Evolutionary conservation across 2,113 vertebrate genomes (phyloP).

Genomic region (Pantherophis guttatus): DNA sequence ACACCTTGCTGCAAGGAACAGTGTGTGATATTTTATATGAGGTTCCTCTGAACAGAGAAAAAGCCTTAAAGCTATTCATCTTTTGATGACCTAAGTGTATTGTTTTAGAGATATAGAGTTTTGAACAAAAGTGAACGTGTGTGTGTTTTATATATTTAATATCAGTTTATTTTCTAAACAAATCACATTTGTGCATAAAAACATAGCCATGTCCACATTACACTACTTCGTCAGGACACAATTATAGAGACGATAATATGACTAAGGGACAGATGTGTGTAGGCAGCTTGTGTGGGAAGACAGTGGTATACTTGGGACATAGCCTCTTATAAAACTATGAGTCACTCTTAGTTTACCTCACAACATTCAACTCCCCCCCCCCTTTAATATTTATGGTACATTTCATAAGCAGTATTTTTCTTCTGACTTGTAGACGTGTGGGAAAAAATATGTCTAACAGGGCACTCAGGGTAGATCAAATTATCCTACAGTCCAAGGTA

Average conservation of each 20-base stretch:
- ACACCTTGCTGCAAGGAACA: not conserved
- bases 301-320: not conserved
- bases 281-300: conserved; percentile 19
- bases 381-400: not conserved
- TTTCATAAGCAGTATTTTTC: not conserved
- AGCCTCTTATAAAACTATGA: not conserved
- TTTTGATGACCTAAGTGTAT: not conserved
- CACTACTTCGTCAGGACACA: not conserved
- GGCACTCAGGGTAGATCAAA: not conserved
- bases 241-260: conserved; percentile 5
- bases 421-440: not conserved
- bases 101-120: not conserved
- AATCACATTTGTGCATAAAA: not conserved
- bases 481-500: not conserved
- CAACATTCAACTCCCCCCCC: not conserved
- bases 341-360: not conserved
- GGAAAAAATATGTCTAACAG: not conserved
- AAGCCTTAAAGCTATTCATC: not conserved
- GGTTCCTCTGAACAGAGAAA: not conserved
- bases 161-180: not conserved
- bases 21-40: not conserved
- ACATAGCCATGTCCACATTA: not conserved
- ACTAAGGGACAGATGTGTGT: conserved; percentile 25
- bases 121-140: not conserved
- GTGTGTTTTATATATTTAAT: not conserved